Evolutionary conservation across 2,888 invertebrate genomes (phyloP).

Genomic region (Didymodactylos carnosus): DNA sequence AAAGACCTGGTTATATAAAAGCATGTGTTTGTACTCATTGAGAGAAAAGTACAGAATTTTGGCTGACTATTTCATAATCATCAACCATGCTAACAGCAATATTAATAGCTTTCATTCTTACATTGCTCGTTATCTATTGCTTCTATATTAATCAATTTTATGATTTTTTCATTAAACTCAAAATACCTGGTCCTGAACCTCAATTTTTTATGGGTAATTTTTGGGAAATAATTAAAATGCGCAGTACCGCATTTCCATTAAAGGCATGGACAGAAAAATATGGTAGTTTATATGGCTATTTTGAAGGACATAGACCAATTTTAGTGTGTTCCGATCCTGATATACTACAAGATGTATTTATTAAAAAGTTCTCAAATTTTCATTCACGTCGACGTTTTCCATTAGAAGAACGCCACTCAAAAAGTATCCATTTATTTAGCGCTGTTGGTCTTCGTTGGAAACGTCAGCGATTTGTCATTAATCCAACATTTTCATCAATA

Average conservation of each 20-base stretch:
- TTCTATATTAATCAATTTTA: background rate
- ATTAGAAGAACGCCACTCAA: background rate
- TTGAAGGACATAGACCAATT: background rate
- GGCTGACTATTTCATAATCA: no score
- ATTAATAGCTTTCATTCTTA: no score
- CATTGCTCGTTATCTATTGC: background rate
- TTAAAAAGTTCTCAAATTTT: background rate
- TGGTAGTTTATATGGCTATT: background rate
- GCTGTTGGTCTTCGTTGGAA: slow-evolving; percentile 1
- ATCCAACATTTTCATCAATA: slow-evolving; percentile 9
- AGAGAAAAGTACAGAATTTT: no score
- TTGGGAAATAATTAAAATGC: background rate
- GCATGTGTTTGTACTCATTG: no score
- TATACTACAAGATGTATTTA: background rate
- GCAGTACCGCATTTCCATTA: background rate
- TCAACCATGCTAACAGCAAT: no score
- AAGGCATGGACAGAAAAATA: background rate
- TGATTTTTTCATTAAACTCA: background rate
- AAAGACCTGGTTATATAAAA: no score
- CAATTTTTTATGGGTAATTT: background rate
- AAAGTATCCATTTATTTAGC: background rate
- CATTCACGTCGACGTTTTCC: background rate
- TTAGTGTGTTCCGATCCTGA: background rate
- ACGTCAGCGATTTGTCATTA: slow-evolving; percentile 3
- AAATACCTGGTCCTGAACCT: background rate